Evolutionary conservation across 1,140 invertebrate genomes (phyloP).

Genomic region (Homarus americanus): DNA sequence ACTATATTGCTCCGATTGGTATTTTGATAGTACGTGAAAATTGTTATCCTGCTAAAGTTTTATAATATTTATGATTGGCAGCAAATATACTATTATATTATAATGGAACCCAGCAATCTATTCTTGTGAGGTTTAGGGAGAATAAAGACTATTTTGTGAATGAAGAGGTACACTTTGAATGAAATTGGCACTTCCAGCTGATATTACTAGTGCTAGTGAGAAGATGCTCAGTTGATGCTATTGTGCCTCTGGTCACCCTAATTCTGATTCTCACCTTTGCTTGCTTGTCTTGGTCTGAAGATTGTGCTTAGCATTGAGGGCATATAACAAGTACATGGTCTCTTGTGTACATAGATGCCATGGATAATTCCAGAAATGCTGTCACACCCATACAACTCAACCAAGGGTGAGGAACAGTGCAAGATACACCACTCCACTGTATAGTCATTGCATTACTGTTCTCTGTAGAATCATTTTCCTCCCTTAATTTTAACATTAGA

Average conservation of each 20-base stretch:
- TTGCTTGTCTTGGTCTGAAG: conserved; percentile 58
- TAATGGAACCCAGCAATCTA: conserved; percentile 51
- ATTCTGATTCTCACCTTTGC: conserved; percentile 62
- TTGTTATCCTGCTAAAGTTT: conserved; percentile 59
- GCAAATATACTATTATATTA: conserved; percentile 5
- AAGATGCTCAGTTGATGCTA: conserved; percentile 26
- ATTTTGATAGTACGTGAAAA: conserved; percentile 55
- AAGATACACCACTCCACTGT: conserved; percentile 64
- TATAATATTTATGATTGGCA: conserved; percentile 36
- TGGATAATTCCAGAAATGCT: not conserved
- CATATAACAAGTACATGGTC: not conserved
- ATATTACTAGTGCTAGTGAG: conserved; percentile 49
- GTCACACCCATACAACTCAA: not conserved
- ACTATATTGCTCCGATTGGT: conserved; percentile 41
- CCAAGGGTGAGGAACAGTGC: conserved; percentile 21
- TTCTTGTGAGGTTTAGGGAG: conserved; percentile 56
- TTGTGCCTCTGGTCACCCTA: conserved; percentile 55
- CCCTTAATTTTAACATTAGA: conserved; percentile 53
- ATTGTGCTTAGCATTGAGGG: conserved; percentile 42
- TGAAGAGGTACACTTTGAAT: conserved; percentile 43
- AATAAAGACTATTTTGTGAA: conserved; percentile 30
- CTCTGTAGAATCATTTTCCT: conserved; percentile 54
- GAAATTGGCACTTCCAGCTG: conserved; percentile 54
- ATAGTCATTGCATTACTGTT: conserved; percentile 70
- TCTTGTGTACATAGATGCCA: not conserved